A percentile compares a stretch with the other conserved stretches of the same genome.
Evolutionary conservation across 1,140 invertebrate species (phyloP).

Genomic region (Lucilia sericata): DNA sequence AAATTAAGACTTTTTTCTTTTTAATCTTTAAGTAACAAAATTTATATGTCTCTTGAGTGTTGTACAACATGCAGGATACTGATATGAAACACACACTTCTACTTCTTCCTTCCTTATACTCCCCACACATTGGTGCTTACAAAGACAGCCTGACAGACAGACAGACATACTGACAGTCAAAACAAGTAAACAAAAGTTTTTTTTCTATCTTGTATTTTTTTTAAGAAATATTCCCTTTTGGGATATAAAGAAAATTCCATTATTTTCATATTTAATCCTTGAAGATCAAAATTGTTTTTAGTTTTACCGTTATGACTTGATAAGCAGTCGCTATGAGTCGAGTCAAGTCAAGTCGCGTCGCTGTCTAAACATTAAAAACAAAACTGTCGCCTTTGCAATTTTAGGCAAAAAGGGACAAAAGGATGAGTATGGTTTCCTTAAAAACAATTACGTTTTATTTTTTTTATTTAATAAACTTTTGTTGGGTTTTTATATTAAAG

Average conservation of each 20-base stretch:
- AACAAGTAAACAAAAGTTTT: neutral
- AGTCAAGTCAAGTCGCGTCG: neutral
- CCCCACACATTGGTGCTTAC: too few relatives aligned
- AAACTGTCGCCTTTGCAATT: neutral
- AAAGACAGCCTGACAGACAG: too few relatives aligned
- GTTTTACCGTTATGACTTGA: neutral
- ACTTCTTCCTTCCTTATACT: too few relatives aligned
- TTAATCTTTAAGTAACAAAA: neutral
- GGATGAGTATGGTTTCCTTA: neutral
- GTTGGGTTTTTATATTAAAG: neutral
- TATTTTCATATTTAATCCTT: slow-evolving; percentile 27
- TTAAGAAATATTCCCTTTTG: neutral
- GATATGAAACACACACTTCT: too few relatives aligned
- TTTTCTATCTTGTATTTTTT: too few relatives aligned
- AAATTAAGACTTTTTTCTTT: neutral
- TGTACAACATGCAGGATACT: too few relatives aligned
- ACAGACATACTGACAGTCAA: too few relatives aligned
- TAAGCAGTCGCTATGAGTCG: neutral
- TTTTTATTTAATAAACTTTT: neutral
- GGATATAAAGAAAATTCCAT: neutral
- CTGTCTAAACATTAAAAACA: neutral
- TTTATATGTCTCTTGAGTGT: neutral
- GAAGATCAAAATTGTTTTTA: slow-evolving; percentile 9
- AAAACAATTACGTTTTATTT: neutral
- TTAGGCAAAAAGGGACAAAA: neutral